Conservation (phyloP, 2,113 vertebrate genomes). For the Sinocyclocheilus anshuiensis region DNA sequence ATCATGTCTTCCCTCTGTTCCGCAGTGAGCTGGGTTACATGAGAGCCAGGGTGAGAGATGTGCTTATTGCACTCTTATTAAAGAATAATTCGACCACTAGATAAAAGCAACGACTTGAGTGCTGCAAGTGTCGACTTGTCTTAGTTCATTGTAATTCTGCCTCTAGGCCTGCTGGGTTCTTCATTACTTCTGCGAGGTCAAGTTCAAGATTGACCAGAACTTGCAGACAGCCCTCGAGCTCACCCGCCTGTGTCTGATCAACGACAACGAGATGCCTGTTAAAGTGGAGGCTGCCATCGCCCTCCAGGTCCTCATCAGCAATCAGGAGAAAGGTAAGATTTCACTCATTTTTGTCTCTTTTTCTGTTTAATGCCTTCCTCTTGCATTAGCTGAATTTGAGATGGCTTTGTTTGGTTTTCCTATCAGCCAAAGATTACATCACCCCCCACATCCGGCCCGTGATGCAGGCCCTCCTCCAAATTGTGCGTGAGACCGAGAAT, state of each 20-base stretch:
- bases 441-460: slow-evolving; percentile 95
- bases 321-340: slow-evolving; percentile 93
- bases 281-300: slow-evolving; percentile 99
- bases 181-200: slow-evolving; percentile 99
- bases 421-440: slow-evolving; percentile 95
- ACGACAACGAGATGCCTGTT: slow-evolving; percentile 98
- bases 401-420: not conserved
- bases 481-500: slow-evolving; percentile 98
- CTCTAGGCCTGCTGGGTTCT: slow-evolving; percentile 96
- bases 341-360: not conserved
- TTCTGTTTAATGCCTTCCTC: not conserved
- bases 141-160: not conserved
- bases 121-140: not conserved
- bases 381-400: not conserved
- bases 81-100: not conserved
- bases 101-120: not conserved
- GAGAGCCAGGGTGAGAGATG: slow-evolving; percentile 90
- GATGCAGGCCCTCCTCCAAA: slow-evolving; percentile 98
- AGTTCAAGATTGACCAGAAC: slow-evolving; percentile 98
- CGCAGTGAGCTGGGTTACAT: slow-evolving; percentile 95
- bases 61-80: not conserved
- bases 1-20: slow-evolving; percentile 97
- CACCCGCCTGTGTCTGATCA: slow-evolving; percentile 93
- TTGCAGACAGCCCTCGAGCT: slow-evolving; percentile 93
- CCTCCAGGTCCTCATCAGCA: slow-evolving; percentile 96